Conservation (phyloP, 2,113 vertebrate genomes). For the Genyomyrus donnyi region DNA sequence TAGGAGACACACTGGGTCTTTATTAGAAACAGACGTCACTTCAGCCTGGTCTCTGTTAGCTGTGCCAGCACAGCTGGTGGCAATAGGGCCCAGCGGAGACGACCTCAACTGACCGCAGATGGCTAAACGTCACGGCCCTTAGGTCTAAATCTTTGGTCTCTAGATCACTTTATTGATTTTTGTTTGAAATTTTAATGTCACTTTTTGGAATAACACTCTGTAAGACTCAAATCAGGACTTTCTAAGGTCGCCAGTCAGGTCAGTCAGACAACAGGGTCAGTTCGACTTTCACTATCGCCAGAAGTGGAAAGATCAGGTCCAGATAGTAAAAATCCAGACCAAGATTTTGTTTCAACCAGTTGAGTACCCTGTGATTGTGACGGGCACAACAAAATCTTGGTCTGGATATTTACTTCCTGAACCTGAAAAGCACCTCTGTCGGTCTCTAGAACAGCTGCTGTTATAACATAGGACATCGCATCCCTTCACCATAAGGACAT, state of each 20-base stretch:
- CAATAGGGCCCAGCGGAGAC: background rate
- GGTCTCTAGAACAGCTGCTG: background rate
- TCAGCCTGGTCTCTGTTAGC: background rate
- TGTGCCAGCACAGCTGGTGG: background rate
- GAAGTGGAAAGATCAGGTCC: no score
- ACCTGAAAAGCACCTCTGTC: no score
- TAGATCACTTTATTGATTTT: background rate
- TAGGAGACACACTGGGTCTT: background rate
- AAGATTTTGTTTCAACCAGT: no score
- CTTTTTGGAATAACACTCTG: background rate
- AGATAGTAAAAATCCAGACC: no score
- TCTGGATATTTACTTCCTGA: no score
- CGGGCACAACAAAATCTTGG: no score
- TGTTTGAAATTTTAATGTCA: background rate
- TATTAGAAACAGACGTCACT: background rate
- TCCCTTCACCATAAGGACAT: background rate
- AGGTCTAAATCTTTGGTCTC: background rate
- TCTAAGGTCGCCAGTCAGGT: background rate
- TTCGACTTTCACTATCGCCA: background rate
- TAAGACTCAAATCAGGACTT: background rate
- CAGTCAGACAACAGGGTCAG: background rate
- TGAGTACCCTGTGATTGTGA: no score
- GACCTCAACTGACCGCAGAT: background rate
- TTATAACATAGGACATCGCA: background rate
- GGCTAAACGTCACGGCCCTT: background rate